Percentiles rank a stretch among this genome's conserved stretches.
Conservation (phyloP, 2,888 invertebrate species). For the Caenorhabditis sp. region DNA sequence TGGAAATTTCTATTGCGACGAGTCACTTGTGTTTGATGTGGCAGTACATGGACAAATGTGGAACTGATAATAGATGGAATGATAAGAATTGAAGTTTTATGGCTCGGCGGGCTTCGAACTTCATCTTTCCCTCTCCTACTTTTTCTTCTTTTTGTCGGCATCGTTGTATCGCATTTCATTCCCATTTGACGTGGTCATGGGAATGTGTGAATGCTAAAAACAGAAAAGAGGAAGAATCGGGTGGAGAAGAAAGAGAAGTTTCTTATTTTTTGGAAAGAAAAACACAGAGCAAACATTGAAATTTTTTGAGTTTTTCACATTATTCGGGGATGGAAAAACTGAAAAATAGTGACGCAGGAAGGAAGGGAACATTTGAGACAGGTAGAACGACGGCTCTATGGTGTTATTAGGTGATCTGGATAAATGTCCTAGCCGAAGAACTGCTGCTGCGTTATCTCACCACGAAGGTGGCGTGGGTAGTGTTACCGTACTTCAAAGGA, state of each 20-base stretch:
- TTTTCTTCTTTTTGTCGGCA: conserved; percentile 38
- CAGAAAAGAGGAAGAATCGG: conserved; percentile 11
- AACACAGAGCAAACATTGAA: conserved; percentile 23
- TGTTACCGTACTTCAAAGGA: too few relatives aligned
- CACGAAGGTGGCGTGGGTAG: too few relatives aligned
- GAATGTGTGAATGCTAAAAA: conserved; percentile 25
- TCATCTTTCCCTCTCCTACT: neutral
- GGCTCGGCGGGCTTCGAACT: conserved; percentile 36
- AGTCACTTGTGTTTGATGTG: conserved; percentile 25
- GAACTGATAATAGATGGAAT: conserved; percentile 37
- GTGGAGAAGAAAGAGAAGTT: neutral
- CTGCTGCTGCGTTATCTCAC: too few relatives aligned
- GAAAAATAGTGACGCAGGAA: neutral
- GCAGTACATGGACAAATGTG: conserved; percentile 34
- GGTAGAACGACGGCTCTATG: too few relatives aligned
- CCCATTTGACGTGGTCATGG: conserved; percentile 39
- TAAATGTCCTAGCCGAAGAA: too few relatives aligned
- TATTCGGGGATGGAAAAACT: neutral
- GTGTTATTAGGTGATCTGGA: too few relatives aligned
- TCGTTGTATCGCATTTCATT: conserved; percentile 45
- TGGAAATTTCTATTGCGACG: conserved; percentile 16
- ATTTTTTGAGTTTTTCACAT: conserved; percentile 22
- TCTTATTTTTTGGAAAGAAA: conserved; percentile 2
- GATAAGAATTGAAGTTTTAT: conserved; percentile 19
- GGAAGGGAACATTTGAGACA: too few relatives aligned